phyloP scores from a whole-genome alignment of 2,888 invertebrate species.

The Poecilus cupreus region DNA sequence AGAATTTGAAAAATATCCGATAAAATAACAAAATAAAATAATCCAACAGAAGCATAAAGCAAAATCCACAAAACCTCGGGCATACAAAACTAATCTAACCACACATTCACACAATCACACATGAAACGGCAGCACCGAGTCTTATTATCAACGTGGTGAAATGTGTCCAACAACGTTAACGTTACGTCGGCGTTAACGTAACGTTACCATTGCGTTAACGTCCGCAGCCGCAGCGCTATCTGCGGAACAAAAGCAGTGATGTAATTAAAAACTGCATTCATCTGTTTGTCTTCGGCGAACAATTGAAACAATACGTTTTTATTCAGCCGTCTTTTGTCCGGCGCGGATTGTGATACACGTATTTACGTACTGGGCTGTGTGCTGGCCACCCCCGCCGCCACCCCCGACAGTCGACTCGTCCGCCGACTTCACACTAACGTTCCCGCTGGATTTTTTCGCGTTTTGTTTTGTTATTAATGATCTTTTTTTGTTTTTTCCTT shows the following conservation, averaged over 20 bases:
- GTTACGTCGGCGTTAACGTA: conserved; percentile 21
- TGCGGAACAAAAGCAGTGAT: conserved; percentile 65
- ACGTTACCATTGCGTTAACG: conserved; percentile 29
- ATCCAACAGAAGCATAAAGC: conserved; percentile 28
- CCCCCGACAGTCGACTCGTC: conserved; percentile 14
- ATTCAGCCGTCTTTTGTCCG: conserved; percentile 65
- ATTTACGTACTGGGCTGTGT: conserved; percentile 22
- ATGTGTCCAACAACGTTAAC: conserved; percentile 46
- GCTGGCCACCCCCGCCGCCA: conserved; percentile 1
- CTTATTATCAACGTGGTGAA: conserved; percentile 46
- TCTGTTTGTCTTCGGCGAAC: conserved; percentile 67
- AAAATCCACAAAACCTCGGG: conserved; percentile 33
- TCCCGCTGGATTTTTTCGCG: conserved; percentile 46
- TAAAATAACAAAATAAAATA: conserved; percentile 13
- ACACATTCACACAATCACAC: neutral
- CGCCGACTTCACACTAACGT: conserved; percentile 52
- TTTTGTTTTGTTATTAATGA: conserved; percentile 59
- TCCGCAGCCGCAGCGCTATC: conserved; percentile 51
- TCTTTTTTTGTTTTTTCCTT: conserved; percentile 52
- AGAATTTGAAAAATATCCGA: conserved; percentile 9
- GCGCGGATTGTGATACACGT: conserved; percentile 59
- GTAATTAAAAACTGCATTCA: conserved; percentile 68
- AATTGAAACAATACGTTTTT: conserved; percentile 67
- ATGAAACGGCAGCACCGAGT: conserved; percentile 23
- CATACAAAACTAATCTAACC: conserved; percentile 31